Evolutionary conservation across 2,888 invertebrate genomes (phyloP), one percentile per base, ranked within the genome.

Genomic region (Drosophila tanythrix): DNA sequence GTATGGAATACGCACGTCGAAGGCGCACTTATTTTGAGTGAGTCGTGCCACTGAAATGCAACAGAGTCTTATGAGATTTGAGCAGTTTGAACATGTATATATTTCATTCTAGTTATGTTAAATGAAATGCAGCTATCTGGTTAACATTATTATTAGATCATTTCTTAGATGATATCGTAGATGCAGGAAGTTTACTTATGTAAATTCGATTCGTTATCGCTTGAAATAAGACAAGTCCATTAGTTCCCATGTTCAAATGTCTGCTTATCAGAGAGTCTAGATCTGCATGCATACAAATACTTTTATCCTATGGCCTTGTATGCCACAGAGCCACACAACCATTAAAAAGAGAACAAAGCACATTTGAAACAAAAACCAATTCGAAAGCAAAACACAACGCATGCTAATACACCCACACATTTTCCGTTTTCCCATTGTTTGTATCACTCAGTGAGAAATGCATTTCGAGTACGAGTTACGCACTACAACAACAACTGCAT

Each of bases 391-490:
- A 55, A 50, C 48, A 33, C 48, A 29, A 60, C 86, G 46, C 46
- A 15, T 25, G 46, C 46, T 46, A 15, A 46, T 25, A 46, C 46
- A 69, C 86, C 80, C 88, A 68, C 83, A 63, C 86, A 74, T 57
- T 80, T 70, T 62, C 35, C 59, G 27, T 40, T 76, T 40, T 40
- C n/a, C 67, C 50, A 69, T 73, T 83, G 70, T 80, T 66, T 66
- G 60, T 40, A 21, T 56, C 31, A 18, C 55, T 73, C 38, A 43
- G 50, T 27, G n/a, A 63, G 31, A 76, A 75, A 70, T 76, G 70
- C 76, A 77, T 66, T 70, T 84, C 57, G 62, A 38, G 70, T 43
- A 60, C 70, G 60, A 68, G 66, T 74, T 73, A 79, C 74, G 73
- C 78, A 81, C 63, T 70, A 36, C 38, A 38, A 48, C 40, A 66